phyloP scores from a whole-genome alignment of 2,113 vertebrate species.

The Formicarius rufipectus region DNA sequence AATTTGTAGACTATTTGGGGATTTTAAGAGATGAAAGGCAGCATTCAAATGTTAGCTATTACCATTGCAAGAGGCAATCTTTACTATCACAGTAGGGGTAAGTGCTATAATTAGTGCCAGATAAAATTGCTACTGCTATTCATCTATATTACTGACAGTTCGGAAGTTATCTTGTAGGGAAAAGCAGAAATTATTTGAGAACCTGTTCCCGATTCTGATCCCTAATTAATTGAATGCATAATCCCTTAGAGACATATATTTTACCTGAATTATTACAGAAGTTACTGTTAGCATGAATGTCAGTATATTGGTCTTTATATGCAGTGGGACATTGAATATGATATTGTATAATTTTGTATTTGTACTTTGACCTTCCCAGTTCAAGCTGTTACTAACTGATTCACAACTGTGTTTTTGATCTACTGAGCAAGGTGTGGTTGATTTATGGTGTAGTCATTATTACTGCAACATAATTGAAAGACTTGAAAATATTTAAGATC shows the following conservation, averaged over 20 bases:
- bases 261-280: conserved; percentile 1
- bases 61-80: conserved; percentile 7
- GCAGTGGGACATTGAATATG: background rate
- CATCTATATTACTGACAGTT: conserved; percentile 16
- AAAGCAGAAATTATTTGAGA: conserved; percentile 18
- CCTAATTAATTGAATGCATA: conserved; percentile 11
- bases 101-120: conserved; percentile 2
- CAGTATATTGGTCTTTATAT: background rate
- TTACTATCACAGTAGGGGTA: background rate
- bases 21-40: conserved; percentile 15
- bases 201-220: background rate
- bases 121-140: background rate
- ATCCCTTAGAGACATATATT: background rate
- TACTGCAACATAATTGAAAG: background rate
- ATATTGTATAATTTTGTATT: background rate
- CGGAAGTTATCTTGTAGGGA: background rate
- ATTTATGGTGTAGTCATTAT: background rate
- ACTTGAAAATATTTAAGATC: background rate
- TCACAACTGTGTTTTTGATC: background rate
- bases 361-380: background rate
- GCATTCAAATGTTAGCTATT: background rate
- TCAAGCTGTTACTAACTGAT: background rate
- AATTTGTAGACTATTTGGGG: background rate
- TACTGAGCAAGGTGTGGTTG: background rate
- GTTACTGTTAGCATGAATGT: background rate